Evolutionary conservation across 2,888 invertebrate genomes (phyloP).

Genomic region (Lasioglossum marginatum): DNA sequence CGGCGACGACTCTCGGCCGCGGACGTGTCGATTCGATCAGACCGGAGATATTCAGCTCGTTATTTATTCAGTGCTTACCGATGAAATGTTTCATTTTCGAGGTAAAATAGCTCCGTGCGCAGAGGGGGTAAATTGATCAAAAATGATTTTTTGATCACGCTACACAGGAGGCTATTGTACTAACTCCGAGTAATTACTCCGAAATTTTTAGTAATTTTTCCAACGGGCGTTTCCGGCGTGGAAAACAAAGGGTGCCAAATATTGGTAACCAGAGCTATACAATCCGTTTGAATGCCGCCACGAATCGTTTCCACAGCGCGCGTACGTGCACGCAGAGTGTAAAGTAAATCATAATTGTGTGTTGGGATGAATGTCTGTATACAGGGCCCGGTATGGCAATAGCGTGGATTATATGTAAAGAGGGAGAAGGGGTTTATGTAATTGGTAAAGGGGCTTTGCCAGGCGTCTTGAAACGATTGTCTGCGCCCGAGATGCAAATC

Average conservation of each 20-base stretch:
- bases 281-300: not conserved
- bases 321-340: not conserved
- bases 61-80: not conserved
- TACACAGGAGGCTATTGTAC: no score
- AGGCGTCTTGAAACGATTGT: conserved; percentile 17
- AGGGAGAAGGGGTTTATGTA: not conserved
- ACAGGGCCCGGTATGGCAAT: not conserved
- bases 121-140: no score
- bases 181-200: not conserved
- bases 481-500: conserved; percentile 36
- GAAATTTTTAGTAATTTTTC: not conserved
- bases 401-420: not conserved
- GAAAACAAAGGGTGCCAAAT: not conserved
- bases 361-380: not conserved
- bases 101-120: no score
- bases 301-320: not conserved
- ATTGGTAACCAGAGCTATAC: not conserved
- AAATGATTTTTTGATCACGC: no score
- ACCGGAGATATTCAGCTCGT: not conserved
- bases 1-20: not conserved
- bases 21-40: not conserved
- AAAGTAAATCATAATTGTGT: not conserved
- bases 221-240: not conserved
- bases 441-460: conserved; percentile 28
- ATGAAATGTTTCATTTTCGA: no score